A percentile compares a stretch with the other conserved stretches of the same genome.
phyloP scores from a whole-genome alignment of 2,888 invertebrate genomes.

The Latrodectus hesperus region DNA sequence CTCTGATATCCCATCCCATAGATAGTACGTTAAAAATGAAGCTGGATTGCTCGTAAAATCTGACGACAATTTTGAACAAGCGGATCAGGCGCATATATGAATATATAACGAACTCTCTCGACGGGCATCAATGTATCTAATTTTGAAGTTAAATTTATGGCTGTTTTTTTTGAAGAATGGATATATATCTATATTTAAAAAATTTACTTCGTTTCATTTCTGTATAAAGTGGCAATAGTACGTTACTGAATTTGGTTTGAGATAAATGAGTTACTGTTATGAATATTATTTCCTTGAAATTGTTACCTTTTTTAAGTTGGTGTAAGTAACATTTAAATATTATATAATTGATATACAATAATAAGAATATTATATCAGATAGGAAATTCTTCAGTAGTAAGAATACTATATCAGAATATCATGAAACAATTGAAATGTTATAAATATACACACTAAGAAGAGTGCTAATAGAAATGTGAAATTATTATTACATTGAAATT shows the following conservation, averaged over 20 bases:
- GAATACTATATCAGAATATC: too few relatives aligned
- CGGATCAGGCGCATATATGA: conserved; percentile 49
- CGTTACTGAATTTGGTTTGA: conserved; percentile 45
- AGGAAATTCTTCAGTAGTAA: too few relatives aligned
- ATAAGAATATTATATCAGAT: too few relatives aligned
- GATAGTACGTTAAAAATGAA: conserved; percentile 50
- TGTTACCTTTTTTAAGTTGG: too few relatives aligned
- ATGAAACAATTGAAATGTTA: too few relatives aligned
- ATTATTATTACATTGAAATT: too few relatives aligned
- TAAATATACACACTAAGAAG: too few relatives aligned
- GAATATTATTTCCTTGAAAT: too few relatives aligned
- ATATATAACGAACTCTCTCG: conserved; percentile 20
- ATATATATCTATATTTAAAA: conserved; percentile 15
- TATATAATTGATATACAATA: too few relatives aligned
- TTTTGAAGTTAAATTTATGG: conserved; percentile 33
- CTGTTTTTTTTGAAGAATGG: conserved; percentile 8
- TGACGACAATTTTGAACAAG: conserved; percentile 66
- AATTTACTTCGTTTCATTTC: background rate
- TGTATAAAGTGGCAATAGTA: conserved; percentile 17
- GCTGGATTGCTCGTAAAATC: conserved; percentile 60
- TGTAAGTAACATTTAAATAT: too few relatives aligned
- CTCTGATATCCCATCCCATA: conserved; percentile 18
- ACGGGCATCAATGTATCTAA: conserved; percentile 30
- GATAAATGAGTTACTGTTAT: conserved; percentile 12
- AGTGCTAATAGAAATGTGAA: too few relatives aligned